Base-by-base conservation (phyloP, 2,888 invertebrate genomes). In the Leptura quadrifasciata region DNA sequence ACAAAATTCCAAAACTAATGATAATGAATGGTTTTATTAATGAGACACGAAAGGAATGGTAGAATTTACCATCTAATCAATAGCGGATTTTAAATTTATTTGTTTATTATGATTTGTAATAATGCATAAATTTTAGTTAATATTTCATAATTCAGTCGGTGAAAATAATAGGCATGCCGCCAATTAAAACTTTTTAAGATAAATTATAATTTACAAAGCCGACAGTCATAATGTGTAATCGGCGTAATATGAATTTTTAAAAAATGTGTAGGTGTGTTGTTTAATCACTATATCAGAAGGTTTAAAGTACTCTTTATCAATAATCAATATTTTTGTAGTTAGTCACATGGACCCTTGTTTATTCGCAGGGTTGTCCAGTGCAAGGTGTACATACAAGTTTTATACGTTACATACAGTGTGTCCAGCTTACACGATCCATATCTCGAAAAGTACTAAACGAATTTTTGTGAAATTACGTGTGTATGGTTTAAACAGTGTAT, bases 11-110 rank as follows among this genome's bases (percentile, higher is more conserved):
- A 58, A 27, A 58, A n/a, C 27, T 58, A 58, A 24, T 58, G 21
- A 21, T 58, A 58, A 58, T 58, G 21, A n/a, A 58, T 58, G 24
- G 27, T 10, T 24, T n/a, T 15, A 58, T 58, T 57, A 57, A 57
- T 47, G 47, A 47, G 47, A n/a, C 47, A 12, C 47, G n/a, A 47
- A 47, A 15, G 47, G 47, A 47, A 47, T n/a, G 47, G n/a, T 12
- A 15, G n/a, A 47, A 12, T 47, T 47, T 15, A 47, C 47, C 47
- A 3, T 47, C 5, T 47, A 47, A 47, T 47, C 47, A 47, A 47
- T 47, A 12, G n/a, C 15, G n/a, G 47, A 47, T n/a, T 47, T 47
- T n/a, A 47, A 47, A 47, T 47, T 47, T 47, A 47, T 47, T 15
- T 47, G 47, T 47, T n/a, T 47, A 39, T 47, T 47, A 47, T 47